A percentile compares a stretch with the other conserved stretches of the same genome.
phyloP scores from a whole-genome alignment of 2,113 vertebrate genomes.

The Heterotilapia buettikoferi region DNA sequence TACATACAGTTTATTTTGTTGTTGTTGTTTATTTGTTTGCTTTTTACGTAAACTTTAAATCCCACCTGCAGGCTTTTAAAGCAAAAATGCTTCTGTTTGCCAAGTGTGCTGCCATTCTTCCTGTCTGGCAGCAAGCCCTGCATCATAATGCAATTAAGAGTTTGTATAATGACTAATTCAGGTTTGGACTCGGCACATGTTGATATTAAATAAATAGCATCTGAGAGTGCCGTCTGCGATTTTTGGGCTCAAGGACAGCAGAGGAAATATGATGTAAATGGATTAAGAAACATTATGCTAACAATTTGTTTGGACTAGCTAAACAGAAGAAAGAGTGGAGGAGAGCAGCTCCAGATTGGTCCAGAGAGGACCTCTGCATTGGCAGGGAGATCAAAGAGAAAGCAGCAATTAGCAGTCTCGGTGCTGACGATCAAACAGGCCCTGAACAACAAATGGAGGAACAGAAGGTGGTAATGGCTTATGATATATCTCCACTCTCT shows the following conservation, averaged over 20 bases:
- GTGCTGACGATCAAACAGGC: slow-evolving; percentile 14
- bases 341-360: neutral
- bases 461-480: slow-evolving; percentile 32
- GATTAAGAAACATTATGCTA: slow-evolving; percentile 25
- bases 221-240: neutral
- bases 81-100: neutral
- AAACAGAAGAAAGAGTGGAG: neutral
- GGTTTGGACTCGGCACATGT: neutral
- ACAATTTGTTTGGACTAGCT: slow-evolving; percentile 24
- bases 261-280: slow-evolving; percentile 5
- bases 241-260: neutral
- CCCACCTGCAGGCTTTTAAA: neutral
- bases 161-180: neutral
- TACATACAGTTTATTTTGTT: neutral
- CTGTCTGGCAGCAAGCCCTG: neutral
- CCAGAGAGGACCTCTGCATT: slow-evolving; percentile 3
- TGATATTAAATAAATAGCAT: neutral
- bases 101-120: neutral
- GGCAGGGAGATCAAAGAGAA: slow-evolving; percentile 36
- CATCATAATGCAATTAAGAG: neutral
- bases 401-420: slow-evolving; percentile 26
- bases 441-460: slow-evolving; percentile 19
- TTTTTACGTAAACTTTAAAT: neutral
- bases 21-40: neutral
- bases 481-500: slow-evolving; percentile 11